These are phyloP conservation scores for Perca flavescens DNA, from an alignment of 2,113 vertebrate species.

Conservation along the genomic window DNA sequence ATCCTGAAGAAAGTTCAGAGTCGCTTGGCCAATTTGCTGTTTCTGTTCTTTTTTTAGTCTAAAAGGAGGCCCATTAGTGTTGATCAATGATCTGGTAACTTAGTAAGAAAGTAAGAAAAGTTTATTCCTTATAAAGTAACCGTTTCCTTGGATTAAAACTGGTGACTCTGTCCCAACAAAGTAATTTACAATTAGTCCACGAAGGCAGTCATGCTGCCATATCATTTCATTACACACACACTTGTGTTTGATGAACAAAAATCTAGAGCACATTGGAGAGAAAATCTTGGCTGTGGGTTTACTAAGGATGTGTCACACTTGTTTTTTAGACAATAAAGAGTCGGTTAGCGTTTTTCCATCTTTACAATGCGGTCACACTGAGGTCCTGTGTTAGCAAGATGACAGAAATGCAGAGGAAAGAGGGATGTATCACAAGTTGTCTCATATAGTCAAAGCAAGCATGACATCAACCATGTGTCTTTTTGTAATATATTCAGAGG, in stretches of 20 bases:
- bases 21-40: neutral
- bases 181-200: neutral
- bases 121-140: neutral
- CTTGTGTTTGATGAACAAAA: neutral
- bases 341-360: neutral
- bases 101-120: too few species aligned
- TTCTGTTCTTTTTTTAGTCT: neutral
- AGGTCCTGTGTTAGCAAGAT: neutral
- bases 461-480: too few species aligned
- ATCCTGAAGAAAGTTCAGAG: neutral
- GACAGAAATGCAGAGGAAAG: too few species aligned
- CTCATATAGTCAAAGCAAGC: neutral
- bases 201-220: neutral
- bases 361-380: neutral
- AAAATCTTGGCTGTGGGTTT: neutral
- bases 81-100: neutral
- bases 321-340: neutral
- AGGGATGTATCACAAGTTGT: neutral
- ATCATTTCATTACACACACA: neutral
- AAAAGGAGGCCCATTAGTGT: neutral
- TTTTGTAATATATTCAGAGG: neutral
- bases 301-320: neutral
- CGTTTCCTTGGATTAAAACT: neutral
- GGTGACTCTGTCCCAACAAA: neutral
- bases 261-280: neutral